These are phyloP conservation scores for Myathropa florea DNA, from an alignment of 2,888 invertebrate species.

Conservation along the genomic window DNA sequence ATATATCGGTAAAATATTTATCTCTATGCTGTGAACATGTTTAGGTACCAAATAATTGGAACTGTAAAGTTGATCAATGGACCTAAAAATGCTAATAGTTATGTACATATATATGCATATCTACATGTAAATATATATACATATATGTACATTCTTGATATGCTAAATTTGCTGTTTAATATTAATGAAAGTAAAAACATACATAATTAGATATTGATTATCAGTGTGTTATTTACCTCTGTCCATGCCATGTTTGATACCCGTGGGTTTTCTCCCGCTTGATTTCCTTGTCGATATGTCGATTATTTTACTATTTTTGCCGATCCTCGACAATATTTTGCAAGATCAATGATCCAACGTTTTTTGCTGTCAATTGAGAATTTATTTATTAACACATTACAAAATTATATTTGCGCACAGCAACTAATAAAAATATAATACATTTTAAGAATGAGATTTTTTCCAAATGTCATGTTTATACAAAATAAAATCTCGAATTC, in stretches of 20 bases:
- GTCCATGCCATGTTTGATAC: conserved; percentile 65
- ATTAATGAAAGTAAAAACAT: neutral
- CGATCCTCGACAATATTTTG: neutral
- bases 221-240: conserved; percentile 41
- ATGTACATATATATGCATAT: no score
- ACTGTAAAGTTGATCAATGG: no score
- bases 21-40: no score
- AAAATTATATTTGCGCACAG: conserved; percentile 6
- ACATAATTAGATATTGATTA: conserved; percentile 2
- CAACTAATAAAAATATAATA: conserved; percentile 6
- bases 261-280: neutral
- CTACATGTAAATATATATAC: no score
- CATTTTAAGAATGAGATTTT: neutral
- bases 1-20: neutral
- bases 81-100: no score
- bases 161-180: neutral
- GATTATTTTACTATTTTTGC: neutral
- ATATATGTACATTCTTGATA: no score
- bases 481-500: neutral
- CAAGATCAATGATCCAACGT: neutral
- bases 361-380: neutral
- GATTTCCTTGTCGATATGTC: conserved; percentile 1
- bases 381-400: neutral
- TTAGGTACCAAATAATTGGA: no score
- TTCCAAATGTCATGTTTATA: neutral